Evolutionary conservation across 2,113 vertebrate genomes (phyloP), one percentile per base, ranked within the genome.

Genomic region (Brachionichthys hirsutus): DNA sequence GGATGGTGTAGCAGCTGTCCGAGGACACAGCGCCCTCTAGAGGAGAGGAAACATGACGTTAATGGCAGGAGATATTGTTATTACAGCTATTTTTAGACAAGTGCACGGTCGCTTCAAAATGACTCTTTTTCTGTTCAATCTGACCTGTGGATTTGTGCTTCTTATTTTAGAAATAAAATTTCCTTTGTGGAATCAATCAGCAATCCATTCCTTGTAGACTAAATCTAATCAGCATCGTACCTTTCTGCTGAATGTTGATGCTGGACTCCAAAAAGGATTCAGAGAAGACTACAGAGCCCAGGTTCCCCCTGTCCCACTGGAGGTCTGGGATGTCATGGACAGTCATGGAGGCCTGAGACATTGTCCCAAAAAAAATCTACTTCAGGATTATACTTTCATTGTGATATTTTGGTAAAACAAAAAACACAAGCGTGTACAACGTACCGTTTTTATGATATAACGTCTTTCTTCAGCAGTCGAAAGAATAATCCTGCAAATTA

Each of bases 211-310:
- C 38, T 35, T 63, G 54, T n/a, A 34, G 10, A 62, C 17, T 9
- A 35, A 43, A 70, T 54, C 12, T 12, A 16, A 64, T 70, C 45
- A 51, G 17, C 3, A 8, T 44, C 24, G 66, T 77, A 94, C 97
- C 95, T 85, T 91, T 94, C 69, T 96, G 93, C 77, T 94, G 95
- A 53, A 98, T 90, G 62, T 88, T 88, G 45, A 99, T 94, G 65
- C 88, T 92, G n/a, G 97, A 98, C 15, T 95, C 93, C 72, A 99
- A 68, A 75, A 99, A 99, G 0, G 95, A 95, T 57, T 99, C 97
- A 8, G 97, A 97, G 79, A 98, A 98, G 62, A 96, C 91, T 30
- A 98, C 87, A 22, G 97, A 98, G 12, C 96, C 97, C 70, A 98
- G 85, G 63, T 86, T 83, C 0, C 88, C 93, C 9, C 74, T 78